phyloP scores from a whole-genome alignment of 2,888 invertebrate genomes.

The Platycheirus rosarum region DNA sequence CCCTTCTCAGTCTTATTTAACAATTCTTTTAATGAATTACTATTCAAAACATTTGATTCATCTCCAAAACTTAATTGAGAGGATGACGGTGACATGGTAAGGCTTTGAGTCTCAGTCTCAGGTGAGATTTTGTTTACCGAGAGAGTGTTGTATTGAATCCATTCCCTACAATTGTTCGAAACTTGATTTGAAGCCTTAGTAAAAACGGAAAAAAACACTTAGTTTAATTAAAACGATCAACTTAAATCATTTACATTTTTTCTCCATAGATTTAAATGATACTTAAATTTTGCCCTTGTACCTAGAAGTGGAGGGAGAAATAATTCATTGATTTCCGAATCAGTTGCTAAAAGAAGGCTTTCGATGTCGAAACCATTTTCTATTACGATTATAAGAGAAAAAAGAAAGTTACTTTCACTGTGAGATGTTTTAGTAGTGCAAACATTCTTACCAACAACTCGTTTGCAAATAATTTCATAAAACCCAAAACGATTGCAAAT shows the following conservation, averaged over 20 bases:
- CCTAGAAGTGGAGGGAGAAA: conserved; percentile 24
- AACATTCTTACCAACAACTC: too few relatives aligned
- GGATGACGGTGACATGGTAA: neutral
- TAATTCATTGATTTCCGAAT: conserved; percentile 31
- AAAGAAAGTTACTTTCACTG: too few relatives aligned
- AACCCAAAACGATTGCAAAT: too few relatives aligned
- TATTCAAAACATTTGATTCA: conserved; percentile 1
- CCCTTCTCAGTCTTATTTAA: conserved; percentile 34
- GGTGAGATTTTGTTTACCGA: neutral
- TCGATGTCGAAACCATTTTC: neutral
- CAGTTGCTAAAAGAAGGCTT: conserved; percentile 30
- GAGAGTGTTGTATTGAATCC: neutral
- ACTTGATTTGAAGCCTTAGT: neutral
- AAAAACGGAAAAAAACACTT: neutral
- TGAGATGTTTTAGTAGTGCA: too few relatives aligned
- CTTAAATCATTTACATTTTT: conserved; percentile 24
- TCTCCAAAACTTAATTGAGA: conserved; percentile 5
- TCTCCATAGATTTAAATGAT: conserved; percentile 25
- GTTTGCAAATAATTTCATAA: too few relatives aligned
- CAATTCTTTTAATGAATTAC: conserved; percentile 4
- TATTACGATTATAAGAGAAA: conserved; percentile 35
- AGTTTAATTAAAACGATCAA: conserved; percentile 1
- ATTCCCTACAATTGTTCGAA: conserved; percentile 20
- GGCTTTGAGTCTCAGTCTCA: neutral
- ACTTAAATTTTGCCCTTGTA: conserved; percentile 36